Percentiles rank a stretch among this genome's conserved stretches.
phyloP scores from a whole-genome alignment of 2,888 invertebrate species.

The Dolichopus griseipennis region DNA sequence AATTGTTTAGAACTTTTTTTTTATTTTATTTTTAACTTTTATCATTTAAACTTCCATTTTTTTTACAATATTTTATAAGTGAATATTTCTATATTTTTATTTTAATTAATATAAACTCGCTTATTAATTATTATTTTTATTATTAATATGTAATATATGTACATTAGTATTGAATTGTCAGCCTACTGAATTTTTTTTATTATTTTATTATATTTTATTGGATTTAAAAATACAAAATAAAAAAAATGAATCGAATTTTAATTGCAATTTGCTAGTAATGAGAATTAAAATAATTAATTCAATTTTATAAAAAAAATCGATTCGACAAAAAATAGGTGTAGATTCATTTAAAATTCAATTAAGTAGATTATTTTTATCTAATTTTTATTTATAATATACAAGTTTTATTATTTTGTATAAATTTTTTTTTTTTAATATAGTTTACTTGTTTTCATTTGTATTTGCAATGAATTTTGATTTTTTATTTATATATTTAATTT shows the following conservation, averaged over 20 bases:
- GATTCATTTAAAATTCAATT: slow-evolving; percentile 6
- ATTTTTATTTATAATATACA: neutral
- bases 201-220: neutral
- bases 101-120: neutral
- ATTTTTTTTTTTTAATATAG: too few species aligned
- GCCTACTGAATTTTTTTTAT: neutral
- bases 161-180: neutral
- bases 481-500: too few species aligned
- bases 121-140: slow-evolving; percentile 4
- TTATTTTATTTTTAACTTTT: too few species aligned
- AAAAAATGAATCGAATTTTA: neutral
- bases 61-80: too few species aligned
- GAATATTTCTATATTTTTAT: neutral
- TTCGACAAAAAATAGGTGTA: neutral
- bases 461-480: too few species aligned
- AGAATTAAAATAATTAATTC: neutral
- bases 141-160: neutral
- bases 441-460: too few species aligned
- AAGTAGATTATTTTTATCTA: neutral
- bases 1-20: too few species aligned
- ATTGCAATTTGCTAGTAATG: neutral
- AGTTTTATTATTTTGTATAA: neutral
- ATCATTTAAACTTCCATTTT: too few species aligned
- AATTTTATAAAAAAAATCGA: neutral
- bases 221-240: neutral